Percentiles rank a stretch among this genome's conserved stretches.
phyloP scores from a whole-genome alignment of 2,888 invertebrate species.

The Eristalis intricaria region DNA sequence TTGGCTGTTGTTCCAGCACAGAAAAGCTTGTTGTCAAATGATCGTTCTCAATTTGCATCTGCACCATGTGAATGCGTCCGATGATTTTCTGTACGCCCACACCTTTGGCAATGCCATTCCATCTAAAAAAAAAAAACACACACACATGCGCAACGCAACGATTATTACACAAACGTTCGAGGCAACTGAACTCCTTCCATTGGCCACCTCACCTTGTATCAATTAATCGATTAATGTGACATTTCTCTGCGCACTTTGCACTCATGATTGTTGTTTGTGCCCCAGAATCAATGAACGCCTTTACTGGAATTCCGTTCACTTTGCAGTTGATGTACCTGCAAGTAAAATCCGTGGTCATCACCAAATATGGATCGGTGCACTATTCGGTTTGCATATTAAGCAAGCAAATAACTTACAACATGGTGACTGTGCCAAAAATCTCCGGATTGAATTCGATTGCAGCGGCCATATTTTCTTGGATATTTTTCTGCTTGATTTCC shows the following conservation, averaged over 20 bases:
- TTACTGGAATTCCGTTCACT: constrained; percentile 97
- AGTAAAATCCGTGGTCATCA: constrained; percentile 29
- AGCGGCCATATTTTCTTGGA: constrained; percentile 98
- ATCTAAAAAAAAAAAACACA: constrained; percentile 82
- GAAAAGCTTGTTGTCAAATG: constrained; percentile 98
- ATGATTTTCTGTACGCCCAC: constrained; percentile 98
- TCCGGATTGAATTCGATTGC: constrained; percentile 99
- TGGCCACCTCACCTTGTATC: constrained; percentile 85
- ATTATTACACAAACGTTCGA: not conserved
- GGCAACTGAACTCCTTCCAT: not conserved
- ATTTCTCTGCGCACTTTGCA: constrained; percentile 95
- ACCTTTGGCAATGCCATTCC: constrained; percentile 98
- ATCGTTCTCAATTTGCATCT: constrained; percentile 96
- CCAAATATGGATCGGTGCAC: constrained; percentile 25
- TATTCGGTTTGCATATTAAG: not conserved
- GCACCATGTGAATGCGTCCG: constrained; percentile 98
- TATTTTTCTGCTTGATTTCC: constrained; percentile 97
- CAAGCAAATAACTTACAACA: constrained; percentile 85
- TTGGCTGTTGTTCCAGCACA: constrained; percentile 97
- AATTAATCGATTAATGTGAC: constrained; percentile 93
- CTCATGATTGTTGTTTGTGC: constrained; percentile 99
- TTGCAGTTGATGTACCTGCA: constrained; percentile 93
- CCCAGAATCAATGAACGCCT: constrained; percentile 99
- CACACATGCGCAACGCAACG: too few relatives aligned
- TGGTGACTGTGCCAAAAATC: constrained; percentile 97